phyloP scores from a whole-genome alignment of 2,888 invertebrate species.

The Ametastegia equiseti region DNA sequence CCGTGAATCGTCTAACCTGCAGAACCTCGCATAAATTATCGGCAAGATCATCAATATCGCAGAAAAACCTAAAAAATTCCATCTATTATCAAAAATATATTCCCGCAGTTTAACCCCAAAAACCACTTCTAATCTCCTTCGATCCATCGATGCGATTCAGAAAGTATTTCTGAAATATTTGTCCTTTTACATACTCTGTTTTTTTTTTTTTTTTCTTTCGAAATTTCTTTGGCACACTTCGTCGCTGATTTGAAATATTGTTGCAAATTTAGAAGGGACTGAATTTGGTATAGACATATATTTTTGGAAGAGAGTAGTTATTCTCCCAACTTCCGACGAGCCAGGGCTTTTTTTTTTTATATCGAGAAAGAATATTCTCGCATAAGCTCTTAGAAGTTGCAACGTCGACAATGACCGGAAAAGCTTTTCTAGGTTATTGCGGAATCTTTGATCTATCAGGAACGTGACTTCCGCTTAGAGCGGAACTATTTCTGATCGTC shows the following conservation, averaged over 20 bases:
- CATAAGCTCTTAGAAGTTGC: background rate
- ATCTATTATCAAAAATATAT: background rate
- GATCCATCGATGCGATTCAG: background rate
- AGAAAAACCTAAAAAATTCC: background rate
- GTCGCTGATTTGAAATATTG: background rate
- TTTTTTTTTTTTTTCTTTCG: background rate
- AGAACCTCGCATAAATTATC: background rate
- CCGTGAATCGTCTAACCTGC: slow-evolving; percentile 5
- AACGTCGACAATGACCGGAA: background rate
- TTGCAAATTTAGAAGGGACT: background rate
- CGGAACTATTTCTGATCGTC: slow-evolving; percentile 69
- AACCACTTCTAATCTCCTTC: background rate
- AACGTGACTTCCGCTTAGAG: slow-evolving; percentile 41
- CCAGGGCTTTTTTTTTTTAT: background rate
- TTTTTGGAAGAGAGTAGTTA: background rate
- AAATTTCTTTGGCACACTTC: background rate
- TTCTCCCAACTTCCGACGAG: background rate
- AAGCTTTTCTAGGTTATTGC: background rate
- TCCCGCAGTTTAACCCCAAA: background rate
- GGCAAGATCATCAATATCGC: background rate
- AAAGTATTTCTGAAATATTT: background rate
- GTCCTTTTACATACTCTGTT: too few relatives aligned
- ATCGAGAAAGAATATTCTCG: background rate
- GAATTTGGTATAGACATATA: background rate
- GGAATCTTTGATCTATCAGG: slow-evolving; percentile 37